phyloP scores from a whole-genome alignment of 2,113 vertebrate genomes.

The Aspidoscelis tigris region DNA sequence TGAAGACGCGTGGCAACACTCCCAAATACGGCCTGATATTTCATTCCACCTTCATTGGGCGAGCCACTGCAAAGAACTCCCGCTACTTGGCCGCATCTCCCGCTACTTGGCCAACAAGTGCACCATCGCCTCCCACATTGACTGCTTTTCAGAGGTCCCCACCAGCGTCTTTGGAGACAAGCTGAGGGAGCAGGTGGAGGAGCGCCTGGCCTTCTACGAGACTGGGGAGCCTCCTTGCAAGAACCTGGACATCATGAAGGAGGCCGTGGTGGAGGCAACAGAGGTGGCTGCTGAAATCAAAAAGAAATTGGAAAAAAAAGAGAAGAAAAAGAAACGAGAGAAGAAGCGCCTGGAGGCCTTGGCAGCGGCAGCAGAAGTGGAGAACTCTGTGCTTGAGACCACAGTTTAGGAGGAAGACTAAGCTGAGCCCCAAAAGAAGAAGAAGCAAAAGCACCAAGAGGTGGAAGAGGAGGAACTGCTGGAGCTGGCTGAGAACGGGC shows the following conservation, averaged over 20 bases:
- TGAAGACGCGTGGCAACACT: constrained; percentile 94
- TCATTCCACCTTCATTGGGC: constrained; percentile 97
- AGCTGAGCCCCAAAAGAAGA: no score
- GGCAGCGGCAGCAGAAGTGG: no score
- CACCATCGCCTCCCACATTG: constrained; percentile 93
- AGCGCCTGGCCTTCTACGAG: constrained; percentile 93
- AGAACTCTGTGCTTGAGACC: no score
- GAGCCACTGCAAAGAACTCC: constrained; percentile 96
- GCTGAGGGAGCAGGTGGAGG: constrained; percentile 92
- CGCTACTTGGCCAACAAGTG: constrained; percentile 97
- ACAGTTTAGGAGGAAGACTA: no score
- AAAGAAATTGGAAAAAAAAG: no score
- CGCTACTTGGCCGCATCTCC: constrained; percentile 96
- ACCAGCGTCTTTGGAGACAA: constrained; percentile 93
- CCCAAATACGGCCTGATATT: constrained; percentile 98
- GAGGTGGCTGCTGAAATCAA: no score
- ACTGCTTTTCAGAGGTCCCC: constrained; percentile 95
- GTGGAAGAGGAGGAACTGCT: no score
- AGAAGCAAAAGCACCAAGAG: no score
- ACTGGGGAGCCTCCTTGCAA: constrained; percentile 90
- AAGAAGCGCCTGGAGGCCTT: no score
- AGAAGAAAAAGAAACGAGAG: no score
- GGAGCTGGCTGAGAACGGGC: no score
- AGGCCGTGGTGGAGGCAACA: constrained; percentile 87
- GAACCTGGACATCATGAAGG: constrained; percentile 95